Evolutionary conservation across 1,140 invertebrate species (phyloP).

Genomic region (Mactra quadrangularis): DNA sequence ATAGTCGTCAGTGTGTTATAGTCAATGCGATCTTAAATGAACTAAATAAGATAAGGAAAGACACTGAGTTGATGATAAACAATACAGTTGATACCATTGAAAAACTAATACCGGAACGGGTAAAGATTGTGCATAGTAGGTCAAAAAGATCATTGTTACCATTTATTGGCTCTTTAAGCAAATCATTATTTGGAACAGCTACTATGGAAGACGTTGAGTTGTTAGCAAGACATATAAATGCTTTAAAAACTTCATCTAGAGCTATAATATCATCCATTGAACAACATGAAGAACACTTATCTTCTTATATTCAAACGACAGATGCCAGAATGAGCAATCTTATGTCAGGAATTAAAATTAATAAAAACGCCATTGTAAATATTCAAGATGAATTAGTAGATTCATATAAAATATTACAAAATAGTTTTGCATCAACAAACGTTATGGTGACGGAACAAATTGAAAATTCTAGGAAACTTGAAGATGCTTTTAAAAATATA

Average conservation of each 20-base stretch:
- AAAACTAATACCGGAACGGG: too few relatives aligned
- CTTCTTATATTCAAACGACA: constrained; percentile 11
- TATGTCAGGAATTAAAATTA: constrained; percentile 14
- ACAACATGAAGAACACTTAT: constrained; percentile 33
- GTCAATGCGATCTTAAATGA: too few relatives aligned
- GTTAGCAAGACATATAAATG: too few relatives aligned
- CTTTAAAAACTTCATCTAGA: too few relatives aligned
- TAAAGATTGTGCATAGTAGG: too few relatives aligned
- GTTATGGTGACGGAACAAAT: constrained; percentile 40
- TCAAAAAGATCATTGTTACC: too few relatives aligned
- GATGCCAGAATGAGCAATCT: constrained; percentile 33
- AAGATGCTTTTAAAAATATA: constrained; percentile 12
- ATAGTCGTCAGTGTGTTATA: neutral
- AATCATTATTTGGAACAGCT: too few relatives aligned
- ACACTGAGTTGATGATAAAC: neutral
- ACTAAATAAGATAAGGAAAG: too few relatives aligned
- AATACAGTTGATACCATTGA: too few relatives aligned
- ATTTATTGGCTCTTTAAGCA: too few relatives aligned
- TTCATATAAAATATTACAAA: neutral
- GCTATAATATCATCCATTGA: neutral
- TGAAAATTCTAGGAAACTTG: neutral
- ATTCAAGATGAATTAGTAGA: neutral
- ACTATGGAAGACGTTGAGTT: too few relatives aligned
- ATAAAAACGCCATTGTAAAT: constrained; percentile 7
- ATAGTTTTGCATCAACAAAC: neutral